These are phyloP conservation scores for Clarias fuscus DNA, from an alignment of 2,797 vertebrate genomes.

Conservation along the genomic window DNA sequence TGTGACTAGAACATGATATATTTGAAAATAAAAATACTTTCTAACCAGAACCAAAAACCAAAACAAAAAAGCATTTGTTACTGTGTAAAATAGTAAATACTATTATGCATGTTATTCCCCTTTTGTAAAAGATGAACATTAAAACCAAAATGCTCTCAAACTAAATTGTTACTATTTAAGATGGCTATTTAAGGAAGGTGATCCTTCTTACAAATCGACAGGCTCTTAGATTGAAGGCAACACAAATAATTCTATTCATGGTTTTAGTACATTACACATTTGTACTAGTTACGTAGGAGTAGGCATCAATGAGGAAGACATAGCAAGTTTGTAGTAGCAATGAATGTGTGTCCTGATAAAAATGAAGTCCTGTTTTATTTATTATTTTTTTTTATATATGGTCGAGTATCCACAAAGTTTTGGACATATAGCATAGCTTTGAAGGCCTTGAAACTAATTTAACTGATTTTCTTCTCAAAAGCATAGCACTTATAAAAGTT, in stretches of 20 bases:
- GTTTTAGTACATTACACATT: neutral
- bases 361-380: no score
- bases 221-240: neutral
- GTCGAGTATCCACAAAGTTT: neutral
- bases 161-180: neutral
- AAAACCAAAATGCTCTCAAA: neutral
- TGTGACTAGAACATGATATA: no score
- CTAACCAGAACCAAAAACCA: no score
- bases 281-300: no score
- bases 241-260: neutral
- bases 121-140: neutral
- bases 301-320: no score
- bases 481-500: constrained; percentile 58
- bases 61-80: neutral
- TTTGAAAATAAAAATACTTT: no score
- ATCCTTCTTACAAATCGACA: neutral
- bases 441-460: neutral
- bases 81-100: neutral
- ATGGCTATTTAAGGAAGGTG: neutral
- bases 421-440: neutral
- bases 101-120: neutral
- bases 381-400: neutral
- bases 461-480: neutral
- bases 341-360: no score
- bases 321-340: no score